Evolutionary conservation across 2,888 invertebrate genomes (phyloP).

Genomic region (Herminia tarsipennalis): DNA sequence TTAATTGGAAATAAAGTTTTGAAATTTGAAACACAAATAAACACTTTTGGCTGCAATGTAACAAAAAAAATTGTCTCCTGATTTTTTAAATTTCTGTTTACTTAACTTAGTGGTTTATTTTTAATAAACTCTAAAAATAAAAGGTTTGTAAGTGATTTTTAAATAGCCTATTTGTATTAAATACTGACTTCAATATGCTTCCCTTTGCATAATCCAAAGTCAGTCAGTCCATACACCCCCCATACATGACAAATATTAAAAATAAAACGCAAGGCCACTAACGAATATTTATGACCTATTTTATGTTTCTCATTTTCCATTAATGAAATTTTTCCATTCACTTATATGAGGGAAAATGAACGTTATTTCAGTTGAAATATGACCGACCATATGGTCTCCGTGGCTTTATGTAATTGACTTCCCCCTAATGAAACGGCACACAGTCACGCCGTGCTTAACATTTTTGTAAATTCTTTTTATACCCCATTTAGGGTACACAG

Average conservation of each 20-base stretch:
- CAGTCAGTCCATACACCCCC: slow-evolving; percentile 2
- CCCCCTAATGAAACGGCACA: slow-evolving; percentile 65
- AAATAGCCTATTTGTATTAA: too few species aligned
- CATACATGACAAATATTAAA: slow-evolving; percentile 29
- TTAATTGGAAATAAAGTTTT: too few species aligned
- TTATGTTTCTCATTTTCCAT: slow-evolving; percentile 56
- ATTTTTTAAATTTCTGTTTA: too few species aligned
- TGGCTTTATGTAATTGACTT: slow-evolving; percentile 64
- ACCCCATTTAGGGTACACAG: slow-evolving; percentile 6
- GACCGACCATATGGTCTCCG: slow-evolving; percentile 60
- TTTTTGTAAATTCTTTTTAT: slow-evolving; percentile 32
- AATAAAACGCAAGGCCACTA: slow-evolving; percentile 38
- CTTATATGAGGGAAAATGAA: slow-evolving; percentile 56
- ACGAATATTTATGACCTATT: slow-evolving; percentile 59
- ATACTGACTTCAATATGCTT: too few species aligned
- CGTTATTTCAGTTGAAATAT: slow-evolving; percentile 67
- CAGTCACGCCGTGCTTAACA: slow-evolving; percentile 42
- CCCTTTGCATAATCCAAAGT: background rate
- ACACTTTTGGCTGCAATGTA: too few species aligned
- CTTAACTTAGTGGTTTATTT: too few species aligned
- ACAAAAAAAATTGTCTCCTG: too few species aligned
- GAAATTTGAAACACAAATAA: too few species aligned
- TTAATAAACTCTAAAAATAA: too few species aligned
- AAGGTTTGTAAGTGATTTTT: too few species aligned
- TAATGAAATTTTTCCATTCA: slow-evolving; percentile 60